Percentiles rank a stretch among this genome's conserved stretches.
These are phyloP conservation scores for Megaleporinus macrocephalus DNA, from an alignment of 2,113 vertebrate genomes.

Conservation along the genomic window DNA sequence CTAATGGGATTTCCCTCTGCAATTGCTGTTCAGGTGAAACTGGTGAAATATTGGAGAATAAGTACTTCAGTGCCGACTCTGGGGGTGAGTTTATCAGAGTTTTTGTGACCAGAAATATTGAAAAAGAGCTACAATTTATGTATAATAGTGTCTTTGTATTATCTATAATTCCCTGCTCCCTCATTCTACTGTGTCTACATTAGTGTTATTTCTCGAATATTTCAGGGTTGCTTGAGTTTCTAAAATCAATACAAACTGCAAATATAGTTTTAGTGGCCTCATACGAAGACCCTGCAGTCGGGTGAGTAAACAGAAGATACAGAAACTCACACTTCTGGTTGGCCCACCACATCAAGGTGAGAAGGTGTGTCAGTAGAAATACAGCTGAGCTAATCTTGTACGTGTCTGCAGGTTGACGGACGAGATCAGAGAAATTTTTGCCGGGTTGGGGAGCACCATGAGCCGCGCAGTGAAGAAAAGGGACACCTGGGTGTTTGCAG, in stretches of 20 bases:
- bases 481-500: slow-evolving; percentile 91
- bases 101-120: background rate
- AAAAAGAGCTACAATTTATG: background rate
- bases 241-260: slow-evolving; percentile 71
- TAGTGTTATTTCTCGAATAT: slow-evolving; percentile 40
- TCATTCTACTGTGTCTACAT: background rate
- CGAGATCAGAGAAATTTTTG: slow-evolving; percentile 73
- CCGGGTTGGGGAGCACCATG: slow-evolving; percentile 78
- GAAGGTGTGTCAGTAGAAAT: background rate
- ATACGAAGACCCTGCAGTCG: slow-evolving; percentile 81
- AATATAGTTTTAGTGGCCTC: slow-evolving; percentile 82
- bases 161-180: background rate
- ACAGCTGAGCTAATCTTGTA: background rate
- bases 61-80: slow-evolving; percentile 73
- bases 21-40: slow-evolving; percentile 71
- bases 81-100: slow-evolving; percentile 71
- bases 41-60: slow-evolving; percentile 64
- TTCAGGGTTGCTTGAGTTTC: slow-evolving; percentile 68
- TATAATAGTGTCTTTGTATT: too few relatives aligned
- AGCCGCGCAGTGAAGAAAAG: slow-evolving; percentile 73
- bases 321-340: background rate
- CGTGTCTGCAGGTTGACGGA: slow-evolving; percentile 76
- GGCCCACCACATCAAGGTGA: too few relatives aligned
- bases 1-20: background rate
- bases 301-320: slow-evolving; percentile 74